A percentile compares a stretch with the other conserved stretches of the same genome.
phyloP scores from a whole-genome alignment of 2,888 invertebrate genomes.

The Leptinotarsa tumamoca region DNA sequence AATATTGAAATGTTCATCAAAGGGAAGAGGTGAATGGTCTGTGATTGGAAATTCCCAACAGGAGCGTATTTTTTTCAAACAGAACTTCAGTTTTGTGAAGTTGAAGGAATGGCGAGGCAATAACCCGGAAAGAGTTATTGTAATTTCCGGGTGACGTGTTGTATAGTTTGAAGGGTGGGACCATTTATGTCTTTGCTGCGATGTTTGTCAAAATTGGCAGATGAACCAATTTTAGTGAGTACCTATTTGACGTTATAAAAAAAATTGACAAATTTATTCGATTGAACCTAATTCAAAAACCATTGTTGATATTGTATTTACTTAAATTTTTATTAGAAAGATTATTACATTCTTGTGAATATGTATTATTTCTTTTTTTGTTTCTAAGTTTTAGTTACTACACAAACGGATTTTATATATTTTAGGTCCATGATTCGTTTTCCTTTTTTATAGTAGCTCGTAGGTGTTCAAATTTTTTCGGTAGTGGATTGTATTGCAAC shows the following conservation, averaged over 20 bases:
- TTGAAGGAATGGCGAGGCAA: no score
- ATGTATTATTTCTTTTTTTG: slow-evolving; percentile 36
- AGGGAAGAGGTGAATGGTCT: neutral
- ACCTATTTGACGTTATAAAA: slow-evolving; percentile 13
- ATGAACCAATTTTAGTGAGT: slow-evolving; percentile 15
- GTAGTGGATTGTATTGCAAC: slow-evolving; percentile 25
- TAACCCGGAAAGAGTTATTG: no score
- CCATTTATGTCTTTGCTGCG: neutral
- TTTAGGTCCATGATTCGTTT: slow-evolving; percentile 25
- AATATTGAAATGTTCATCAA: neutral
- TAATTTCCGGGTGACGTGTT: neutral
- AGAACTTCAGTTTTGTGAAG: no score
- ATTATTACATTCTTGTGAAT: slow-evolving; percentile 38
- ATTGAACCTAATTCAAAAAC: slow-evolving; percentile 24
- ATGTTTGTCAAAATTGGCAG: slow-evolving; percentile 1
- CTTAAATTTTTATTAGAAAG: slow-evolving; percentile 28
- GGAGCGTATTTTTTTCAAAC: no score
- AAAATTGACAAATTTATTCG: slow-evolving; percentile 24
- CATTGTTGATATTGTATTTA: slow-evolving; percentile 31
- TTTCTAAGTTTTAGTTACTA: slow-evolving; percentile 37
- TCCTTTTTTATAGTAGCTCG: slow-evolving; percentile 27
- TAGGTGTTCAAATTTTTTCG: slow-evolving; percentile 17
- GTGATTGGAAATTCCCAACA: neutral
- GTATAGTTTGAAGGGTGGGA: neutral
- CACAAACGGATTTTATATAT: slow-evolving; percentile 35